phyloP scores from a whole-genome alignment of 2,113 vertebrate genomes.

The Hyla sarda region DNA sequence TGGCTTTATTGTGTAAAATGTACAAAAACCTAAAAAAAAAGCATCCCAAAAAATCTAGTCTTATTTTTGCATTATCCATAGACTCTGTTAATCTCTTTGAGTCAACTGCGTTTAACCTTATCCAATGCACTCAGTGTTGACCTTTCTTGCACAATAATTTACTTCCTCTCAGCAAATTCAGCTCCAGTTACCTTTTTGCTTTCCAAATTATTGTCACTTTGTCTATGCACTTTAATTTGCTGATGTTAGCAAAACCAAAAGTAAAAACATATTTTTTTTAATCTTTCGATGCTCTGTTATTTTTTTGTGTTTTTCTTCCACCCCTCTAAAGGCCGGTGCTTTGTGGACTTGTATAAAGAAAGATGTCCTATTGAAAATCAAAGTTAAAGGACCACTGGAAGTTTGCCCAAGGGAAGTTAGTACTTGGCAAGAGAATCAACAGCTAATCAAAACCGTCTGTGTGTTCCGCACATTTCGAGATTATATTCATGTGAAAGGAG shows the following conservation, averaged over 20 bases:
- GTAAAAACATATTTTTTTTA: background rate
- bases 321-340: background rate
- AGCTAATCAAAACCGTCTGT: conserved; percentile 43
- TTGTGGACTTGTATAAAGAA: conserved; percentile 31
- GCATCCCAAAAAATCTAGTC: too few species aligned
- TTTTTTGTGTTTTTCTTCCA: conserved; percentile 10
- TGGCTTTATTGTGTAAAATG: too few species aligned
- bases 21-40: too few species aligned
- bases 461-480: conserved; percentile 33
- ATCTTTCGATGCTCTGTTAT: background rate
- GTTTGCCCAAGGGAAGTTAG: conserved; percentile 37
- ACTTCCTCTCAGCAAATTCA: background rate
- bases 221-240: background rate
- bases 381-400: conserved; percentile 44
- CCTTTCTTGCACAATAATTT: background rate
- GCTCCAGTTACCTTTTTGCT: background rate
- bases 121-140: background rate
- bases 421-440: conserved; percentile 32
- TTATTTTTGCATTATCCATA: background rate
- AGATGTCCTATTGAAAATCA: conserved; percentile 32
- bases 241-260: conserved; percentile 7
- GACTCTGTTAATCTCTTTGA: background rate
- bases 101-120: background rate
- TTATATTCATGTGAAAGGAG: conserved; percentile 36
- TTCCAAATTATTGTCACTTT: background rate